Evolutionary conservation across 2,113 vertebrate genomes (phyloP).

Genomic region (Calyptomena viridis): DNA sequence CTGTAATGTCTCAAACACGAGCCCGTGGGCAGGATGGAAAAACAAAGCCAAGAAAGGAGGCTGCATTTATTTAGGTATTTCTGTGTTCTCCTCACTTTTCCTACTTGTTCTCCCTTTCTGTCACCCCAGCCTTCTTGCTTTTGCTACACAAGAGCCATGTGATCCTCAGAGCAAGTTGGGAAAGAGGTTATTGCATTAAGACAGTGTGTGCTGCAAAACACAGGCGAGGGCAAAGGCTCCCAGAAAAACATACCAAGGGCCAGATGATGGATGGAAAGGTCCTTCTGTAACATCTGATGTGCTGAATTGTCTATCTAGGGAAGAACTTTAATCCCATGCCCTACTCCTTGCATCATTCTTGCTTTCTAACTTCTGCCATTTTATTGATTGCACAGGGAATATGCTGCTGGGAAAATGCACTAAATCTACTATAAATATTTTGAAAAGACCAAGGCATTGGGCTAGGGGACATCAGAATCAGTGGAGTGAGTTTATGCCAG

Average conservation of each 20-base stretch:
- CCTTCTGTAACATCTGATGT: neutral
- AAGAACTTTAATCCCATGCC: neutral
- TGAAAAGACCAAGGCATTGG: neutral
- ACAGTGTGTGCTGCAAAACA: neutral
- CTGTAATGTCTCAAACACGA: conserved; percentile 24
- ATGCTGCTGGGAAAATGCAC: conserved; percentile 24
- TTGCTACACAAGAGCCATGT: neutral
- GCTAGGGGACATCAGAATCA: neutral
- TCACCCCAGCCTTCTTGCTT: neutral
- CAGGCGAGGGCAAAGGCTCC: neutral
- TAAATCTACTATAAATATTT: conserved; percentile 16
- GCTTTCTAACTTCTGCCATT: neutral
- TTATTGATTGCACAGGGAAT: conserved; percentile 9
- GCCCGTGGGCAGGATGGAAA: neutral
- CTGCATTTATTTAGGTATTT: neutral
- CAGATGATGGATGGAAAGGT: neutral
- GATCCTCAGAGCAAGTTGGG: neutral
- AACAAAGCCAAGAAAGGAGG: neutral
- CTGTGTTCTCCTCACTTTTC: neutral
- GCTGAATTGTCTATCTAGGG: neutral
- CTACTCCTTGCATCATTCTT: neutral
- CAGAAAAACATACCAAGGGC: neutral
- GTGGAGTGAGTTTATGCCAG: neutral
- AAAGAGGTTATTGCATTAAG: neutral
- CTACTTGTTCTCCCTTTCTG: neutral